phyloP scores from a whole-genome alignment of 2,888 invertebrate species.

The Calliphora vomitoria region DNA sequence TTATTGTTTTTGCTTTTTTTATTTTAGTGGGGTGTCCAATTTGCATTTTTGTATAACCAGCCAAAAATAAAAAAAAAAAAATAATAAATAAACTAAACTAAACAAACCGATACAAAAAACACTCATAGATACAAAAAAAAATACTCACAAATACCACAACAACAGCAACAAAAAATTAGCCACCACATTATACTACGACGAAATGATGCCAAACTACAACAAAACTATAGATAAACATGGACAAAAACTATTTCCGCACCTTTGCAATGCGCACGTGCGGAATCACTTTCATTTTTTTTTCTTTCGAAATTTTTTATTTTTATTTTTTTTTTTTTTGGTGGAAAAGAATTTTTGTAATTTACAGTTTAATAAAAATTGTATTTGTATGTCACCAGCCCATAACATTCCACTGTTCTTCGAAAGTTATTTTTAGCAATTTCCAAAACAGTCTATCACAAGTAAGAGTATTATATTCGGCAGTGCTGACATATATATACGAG shows the following conservation, averaged over 20 bases:
- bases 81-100: background rate
- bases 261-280: slow-evolving; percentile 64
- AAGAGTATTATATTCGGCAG: too few species aligned
- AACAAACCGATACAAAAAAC: slow-evolving; percentile 15
- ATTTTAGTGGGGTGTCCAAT: slow-evolving; percentile 14
- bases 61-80: slow-evolving; percentile 36
- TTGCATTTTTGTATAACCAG: slow-evolving; percentile 47
- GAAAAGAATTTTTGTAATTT: slow-evolving; percentile 24
- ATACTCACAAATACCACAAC: background rate
- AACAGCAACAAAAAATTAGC: slow-evolving; percentile 18
- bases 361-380: too few species aligned
- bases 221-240: slow-evolving; percentile 43
- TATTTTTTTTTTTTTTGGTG: background rate
- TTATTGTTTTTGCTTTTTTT: slow-evolving; percentile 21
- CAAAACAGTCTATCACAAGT: too few species aligned
- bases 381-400: too few species aligned
- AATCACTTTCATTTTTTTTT: slow-evolving; percentile 64
- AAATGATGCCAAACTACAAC: slow-evolving; percentile 55
- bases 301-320: background rate
- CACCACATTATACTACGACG: slow-evolving; percentile 35
- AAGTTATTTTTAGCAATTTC: too few species aligned
- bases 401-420: too few species aligned
- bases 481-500: too few species aligned
- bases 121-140: background rate
- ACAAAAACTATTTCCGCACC: slow-evolving; percentile 68